Evolutionary conservation across 2,888 invertebrate genomes (phyloP), one percentile per base, ranked within the genome.

Genomic region (Zhengitettix transpicula): DNA sequence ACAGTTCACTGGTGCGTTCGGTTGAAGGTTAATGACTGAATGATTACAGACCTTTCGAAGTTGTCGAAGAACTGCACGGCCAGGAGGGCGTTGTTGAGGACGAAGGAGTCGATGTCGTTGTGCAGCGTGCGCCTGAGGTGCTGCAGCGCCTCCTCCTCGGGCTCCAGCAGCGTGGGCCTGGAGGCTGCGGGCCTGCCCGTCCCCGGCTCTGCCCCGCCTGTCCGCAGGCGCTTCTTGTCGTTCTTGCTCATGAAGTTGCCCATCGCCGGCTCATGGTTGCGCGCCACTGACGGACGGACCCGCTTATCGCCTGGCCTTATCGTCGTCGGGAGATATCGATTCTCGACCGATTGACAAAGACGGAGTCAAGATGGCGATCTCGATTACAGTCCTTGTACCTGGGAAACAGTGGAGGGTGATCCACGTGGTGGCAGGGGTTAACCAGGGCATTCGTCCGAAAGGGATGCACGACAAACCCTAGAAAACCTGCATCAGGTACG

Each of bases 31-130:
- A n/a, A n/a, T n/a, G n/a, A n/a, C n/a, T n/a, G n/a, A n/a, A n/a
- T n/a, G 28, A n/a, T 47, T n/a, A 47, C 80, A 77, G 72, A 89
- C 89, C 81, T 78, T 70, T 88, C 84, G 68, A 81, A 89, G 71
- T 89, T 85, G 65, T 83, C 81, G 67, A 87, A 88, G 73, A 90
- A 89, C 72, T 89, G 87, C 28, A 87, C 77, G 14, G 83, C 81
- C 70, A 89, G 77, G 59, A 88, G 75, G 60, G 88, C 78, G 70
- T 89, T 87, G 69, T 90, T 89, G 12, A 89, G 72, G 11, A 89
- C 73, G 70, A 90, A 90, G 7, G 79, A 76, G 67, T 86, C 81
- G 9, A 84, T 77, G 65, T 84, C 80, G 9, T 76, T 75, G 54
- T 76, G 73, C 15, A 85, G 75, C 67, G 83, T 79, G 66, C 78